Evolutionary conservation across 2,888 invertebrate genomes (phyloP), one percentile per base, ranked within the genome.

Genomic region (Drosophila antonietae): DNA sequence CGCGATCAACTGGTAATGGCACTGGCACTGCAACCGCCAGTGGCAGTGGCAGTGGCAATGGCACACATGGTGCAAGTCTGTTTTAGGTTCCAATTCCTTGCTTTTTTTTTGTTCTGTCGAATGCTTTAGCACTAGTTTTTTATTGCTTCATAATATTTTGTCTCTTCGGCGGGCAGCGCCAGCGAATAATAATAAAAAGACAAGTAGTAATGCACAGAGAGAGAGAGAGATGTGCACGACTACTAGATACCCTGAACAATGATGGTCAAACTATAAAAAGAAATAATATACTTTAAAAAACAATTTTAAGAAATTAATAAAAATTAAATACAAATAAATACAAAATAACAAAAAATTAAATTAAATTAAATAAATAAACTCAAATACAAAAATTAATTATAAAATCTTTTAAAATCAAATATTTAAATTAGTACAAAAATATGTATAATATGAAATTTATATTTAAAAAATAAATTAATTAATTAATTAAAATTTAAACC

Each of bases 41-140:
- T 47, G 47, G 31, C 33, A 37, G 8, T 52, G 52, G 8, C 33
- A 37, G 8, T 52, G 52, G 8, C 90, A 90, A 84, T 81, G 88
- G 90, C 91, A 91, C 92, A 92, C 85, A 91, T 92, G 92, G 88
- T 88, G 81, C 90, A 90, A 89, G 88, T 88, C 88, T 91, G 90
- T 86, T 83, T 78, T 75, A 64, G 70, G 73, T 77, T 69, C 62
- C 77, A 73, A 66, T 69, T 70, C 49, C 59, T 37, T 28, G 28
- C 7, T 28, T 59, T 82, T 89, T 89, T 18, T 59, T n/a, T n/a
- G n/a, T n/a, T 83, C 89, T 89, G 90, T 89, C 91, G 91, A 90
- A 90, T 85, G 90, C 85, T 85, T 90, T 88, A 83, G 90, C 89
- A 82, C 90, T 87, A 90, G 33, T 88, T 90, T 90, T 87, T 84